Percentiles rank a stretch among this genome's conserved stretches.
Conservation (phyloP, 2,797 vertebrate genomes). For the Takifugu ocellatus region DNA sequence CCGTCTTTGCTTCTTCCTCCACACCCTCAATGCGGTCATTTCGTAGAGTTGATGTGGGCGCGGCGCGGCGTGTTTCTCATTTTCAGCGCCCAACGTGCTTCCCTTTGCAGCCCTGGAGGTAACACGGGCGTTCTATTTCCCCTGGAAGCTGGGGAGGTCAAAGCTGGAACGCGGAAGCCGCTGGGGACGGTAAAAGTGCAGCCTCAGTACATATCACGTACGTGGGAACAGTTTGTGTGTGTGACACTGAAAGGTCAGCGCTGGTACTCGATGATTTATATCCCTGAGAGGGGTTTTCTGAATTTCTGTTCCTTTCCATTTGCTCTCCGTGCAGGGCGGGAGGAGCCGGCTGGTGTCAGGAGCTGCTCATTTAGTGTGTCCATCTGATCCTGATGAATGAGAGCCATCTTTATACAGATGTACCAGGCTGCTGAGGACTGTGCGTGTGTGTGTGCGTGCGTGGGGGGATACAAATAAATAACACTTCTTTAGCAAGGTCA, state of each 20-base stretch:
- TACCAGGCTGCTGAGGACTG: conserved; percentile 7
- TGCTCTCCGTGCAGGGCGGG: conserved; percentile 10
- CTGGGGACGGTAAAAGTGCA: conserved; percentile 58
- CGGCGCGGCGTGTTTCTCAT: conserved; percentile 15
- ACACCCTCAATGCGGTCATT: conserved; percentile 17
- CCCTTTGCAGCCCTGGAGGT: conserved; percentile 28
- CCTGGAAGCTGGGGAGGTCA: conserved; percentile 54
- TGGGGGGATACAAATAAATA: conserved; percentile 46
- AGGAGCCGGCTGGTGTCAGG: conserved; percentile 9
- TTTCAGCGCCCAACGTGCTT: conserved; percentile 13
- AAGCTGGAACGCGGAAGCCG: conserved; percentile 47
- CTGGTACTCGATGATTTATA: conserved; percentile 54
- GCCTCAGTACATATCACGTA: conserved; percentile 51
- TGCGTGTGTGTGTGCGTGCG: conserved; percentile 6
- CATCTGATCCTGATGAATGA: conserved; percentile 40
- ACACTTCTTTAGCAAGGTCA: conserved; percentile 52
- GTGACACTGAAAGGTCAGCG: conserved; percentile 55
- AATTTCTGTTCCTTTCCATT: conserved; percentile 30
- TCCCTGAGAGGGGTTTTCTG: conserved; percentile 29
- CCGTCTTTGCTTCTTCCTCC: conserved; percentile 15
- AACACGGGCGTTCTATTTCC: conserved; percentile 42
- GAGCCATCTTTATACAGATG: conserved; percentile 26
- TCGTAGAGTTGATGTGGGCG: conserved; percentile 27
- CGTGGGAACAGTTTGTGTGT: conserved; percentile 26
- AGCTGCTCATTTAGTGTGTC: conserved; percentile 29